Evolutionary conservation across 2,888 invertebrate species (phyloP).

Genomic region (Dusona sp.): DNA sequence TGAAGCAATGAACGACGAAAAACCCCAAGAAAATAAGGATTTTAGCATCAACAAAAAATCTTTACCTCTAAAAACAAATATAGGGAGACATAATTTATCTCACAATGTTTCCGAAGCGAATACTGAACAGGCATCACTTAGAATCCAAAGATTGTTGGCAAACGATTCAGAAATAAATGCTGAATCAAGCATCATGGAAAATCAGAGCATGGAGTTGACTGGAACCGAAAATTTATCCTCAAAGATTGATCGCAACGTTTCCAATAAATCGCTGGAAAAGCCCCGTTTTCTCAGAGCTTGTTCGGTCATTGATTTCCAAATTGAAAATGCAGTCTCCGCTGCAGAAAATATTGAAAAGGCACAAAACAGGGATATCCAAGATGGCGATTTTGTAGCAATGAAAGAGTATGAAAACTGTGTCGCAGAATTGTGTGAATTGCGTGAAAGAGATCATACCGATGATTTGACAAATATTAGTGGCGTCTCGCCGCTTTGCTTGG

Average conservation of each 20-base stretch:
- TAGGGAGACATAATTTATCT: neutral
- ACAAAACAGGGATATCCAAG: neutral
- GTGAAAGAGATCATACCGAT: neutral
- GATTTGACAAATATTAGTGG: neutral
- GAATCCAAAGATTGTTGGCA: neutral
- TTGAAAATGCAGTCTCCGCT: conserved; percentile 24
- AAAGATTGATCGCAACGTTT: neutral
- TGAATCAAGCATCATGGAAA: neutral
- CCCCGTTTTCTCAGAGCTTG: neutral
- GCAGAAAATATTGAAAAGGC: neutral
- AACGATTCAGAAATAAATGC: neutral
- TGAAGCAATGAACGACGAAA: conserved; percentile 15
- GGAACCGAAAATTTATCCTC: neutral
- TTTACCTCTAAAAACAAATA: neutral
- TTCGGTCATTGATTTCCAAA: conserved; percentile 18
- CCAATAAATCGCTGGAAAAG: conserved; percentile 42
- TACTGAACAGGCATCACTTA: neutral
- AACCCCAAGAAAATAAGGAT: neutral
- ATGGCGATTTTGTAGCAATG: conserved; percentile 69
- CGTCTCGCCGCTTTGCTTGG: neutral
- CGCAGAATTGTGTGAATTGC: neutral
- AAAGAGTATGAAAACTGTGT: neutral
- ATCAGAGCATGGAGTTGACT: neutral
- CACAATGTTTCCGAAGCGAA: neutral
- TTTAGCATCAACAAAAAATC: neutral